A percentile compares a stretch with the other conserved stretches of the same genome.
phyloP scores from a whole-genome alignment of 2,888 invertebrate genomes.

The Exephanes ischioxanthus region DNA sequence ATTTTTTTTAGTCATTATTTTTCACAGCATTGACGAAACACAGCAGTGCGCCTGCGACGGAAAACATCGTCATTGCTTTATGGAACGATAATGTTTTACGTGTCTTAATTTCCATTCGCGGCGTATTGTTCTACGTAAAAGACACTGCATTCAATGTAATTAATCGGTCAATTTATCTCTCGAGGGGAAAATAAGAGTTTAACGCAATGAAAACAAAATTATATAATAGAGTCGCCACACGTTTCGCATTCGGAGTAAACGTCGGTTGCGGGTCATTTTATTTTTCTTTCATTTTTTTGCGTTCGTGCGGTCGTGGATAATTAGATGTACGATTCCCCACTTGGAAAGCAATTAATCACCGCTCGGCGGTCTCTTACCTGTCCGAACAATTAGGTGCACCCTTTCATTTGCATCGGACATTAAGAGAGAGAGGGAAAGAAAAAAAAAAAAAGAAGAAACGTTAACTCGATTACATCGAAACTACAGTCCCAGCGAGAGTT shows the following conservation, averaged over 20 bases:
- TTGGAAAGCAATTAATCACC: constrained; percentile 76
- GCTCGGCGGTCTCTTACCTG: constrained; percentile 70
- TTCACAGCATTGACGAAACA: constrained; percentile 21
- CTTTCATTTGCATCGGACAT: constrained; percentile 70
- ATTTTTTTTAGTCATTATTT: constrained; percentile 22
- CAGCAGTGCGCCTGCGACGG: constrained; percentile 15
- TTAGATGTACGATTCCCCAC: constrained; percentile 57
- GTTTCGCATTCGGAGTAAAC: constrained; percentile 31
- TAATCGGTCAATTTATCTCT: constrained; percentile 51
- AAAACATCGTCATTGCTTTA: constrained; percentile 38
- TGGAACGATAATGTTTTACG: constrained; percentile 36
- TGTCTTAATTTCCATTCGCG: neutral
- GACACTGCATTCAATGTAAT: constrained; percentile 8
- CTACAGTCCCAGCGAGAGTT: constrained; percentile 23
- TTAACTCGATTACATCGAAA: constrained; percentile 64
- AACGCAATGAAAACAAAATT: constrained; percentile 50
- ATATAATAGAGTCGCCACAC: constrained; percentile 22
- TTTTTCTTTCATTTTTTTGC: neutral
- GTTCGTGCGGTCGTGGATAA: constrained; percentile 54
- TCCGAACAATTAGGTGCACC: constrained; percentile 68
- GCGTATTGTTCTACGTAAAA: constrained; percentile 10
- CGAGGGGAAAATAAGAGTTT: constrained; percentile 38
- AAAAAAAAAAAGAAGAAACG: constrained; percentile 45
- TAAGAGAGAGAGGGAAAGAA: constrained; percentile 3
- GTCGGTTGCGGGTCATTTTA: constrained; percentile 43